Evolutionary conservation across 2,888 invertebrate genomes (phyloP).

Genomic region (Zygaena filipendulae): DNA sequence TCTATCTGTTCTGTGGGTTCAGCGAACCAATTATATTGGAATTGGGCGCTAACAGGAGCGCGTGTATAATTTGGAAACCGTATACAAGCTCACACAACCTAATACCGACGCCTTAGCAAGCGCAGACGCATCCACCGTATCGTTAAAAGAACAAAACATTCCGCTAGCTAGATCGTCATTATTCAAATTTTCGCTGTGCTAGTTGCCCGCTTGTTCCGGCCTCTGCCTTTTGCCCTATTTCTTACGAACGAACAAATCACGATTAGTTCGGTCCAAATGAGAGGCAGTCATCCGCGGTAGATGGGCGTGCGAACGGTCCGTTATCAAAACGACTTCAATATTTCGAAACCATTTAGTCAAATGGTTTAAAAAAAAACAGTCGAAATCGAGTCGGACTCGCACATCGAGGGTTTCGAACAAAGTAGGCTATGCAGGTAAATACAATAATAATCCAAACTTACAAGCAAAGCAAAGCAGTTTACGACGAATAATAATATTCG

Average conservation of each 20-base stretch:
- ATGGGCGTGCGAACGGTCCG: conserved; percentile 62
- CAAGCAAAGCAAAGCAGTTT: too few species aligned
- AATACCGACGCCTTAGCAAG: conserved; percentile 23
- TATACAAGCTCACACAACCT: conserved; percentile 17
- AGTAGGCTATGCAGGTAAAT: neutral
- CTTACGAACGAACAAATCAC: conserved; percentile 56
- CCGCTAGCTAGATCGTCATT: conserved; percentile 66
- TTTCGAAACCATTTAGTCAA: too few species aligned
- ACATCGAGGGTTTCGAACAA: neutral
- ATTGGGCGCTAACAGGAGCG: too few species aligned
- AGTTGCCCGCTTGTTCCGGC: conserved; percentile 65
- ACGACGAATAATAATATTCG: too few species aligned
- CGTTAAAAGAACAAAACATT: conserved; percentile 52
- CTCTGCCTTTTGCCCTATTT: conserved; percentile 61
- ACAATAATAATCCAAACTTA: neutral
- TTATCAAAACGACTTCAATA: conserved; percentile 51
- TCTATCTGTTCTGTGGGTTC: too few species aligned
- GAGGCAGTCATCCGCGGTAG: conserved; percentile 57
- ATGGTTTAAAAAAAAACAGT: too few species aligned
- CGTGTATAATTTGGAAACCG: too few species aligned
- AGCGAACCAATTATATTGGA: too few species aligned
- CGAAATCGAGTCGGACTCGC: neutral
- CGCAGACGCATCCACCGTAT: conserved; percentile 44
- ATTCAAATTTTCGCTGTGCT: conserved; percentile 65
- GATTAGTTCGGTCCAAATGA: conserved; percentile 59